phyloP scores from a whole-genome alignment of 2,797 vertebrate genomes.

The Esox masquinongy region DNA sequence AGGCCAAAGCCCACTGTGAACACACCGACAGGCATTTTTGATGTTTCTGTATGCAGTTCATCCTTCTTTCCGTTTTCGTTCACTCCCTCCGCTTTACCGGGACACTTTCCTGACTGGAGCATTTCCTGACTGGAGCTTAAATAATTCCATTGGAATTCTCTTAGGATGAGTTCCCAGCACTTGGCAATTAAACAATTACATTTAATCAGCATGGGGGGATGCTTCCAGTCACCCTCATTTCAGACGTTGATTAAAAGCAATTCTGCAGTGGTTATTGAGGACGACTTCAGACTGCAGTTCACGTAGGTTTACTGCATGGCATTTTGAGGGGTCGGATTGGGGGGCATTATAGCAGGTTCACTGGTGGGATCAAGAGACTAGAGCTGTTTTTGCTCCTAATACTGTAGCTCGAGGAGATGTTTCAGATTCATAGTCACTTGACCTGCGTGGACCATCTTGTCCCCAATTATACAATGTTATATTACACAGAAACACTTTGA shows the following conservation, averaged over 20 bases:
- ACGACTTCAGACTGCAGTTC: slow-evolving; percentile 69
- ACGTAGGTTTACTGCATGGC: slow-evolving; percentile 64
- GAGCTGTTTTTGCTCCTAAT: slow-evolving; percentile 60
- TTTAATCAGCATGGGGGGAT: slow-evolving; percentile 81
- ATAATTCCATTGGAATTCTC: slow-evolving; percentile 81
- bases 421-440: slow-evolving; percentile 35
- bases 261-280: slow-evolving; percentile 78
- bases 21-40: neutral
- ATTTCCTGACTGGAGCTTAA: slow-evolving; percentile 80
- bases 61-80: slow-evolving; percentile 40
- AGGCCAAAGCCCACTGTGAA: slow-evolving; percentile 49
- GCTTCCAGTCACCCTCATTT: slow-evolving; percentile 80
- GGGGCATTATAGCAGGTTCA: slow-evolving; percentile 68
- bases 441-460: slow-evolving; percentile 55
- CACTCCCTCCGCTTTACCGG: slow-evolving; percentile 57
- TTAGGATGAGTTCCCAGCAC: slow-evolving; percentile 78
- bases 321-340: slow-evolving; percentile 38
- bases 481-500: slow-evolving; percentile 71
- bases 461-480: slow-evolving; percentile 66
- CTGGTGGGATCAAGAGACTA: slow-evolving; percentile 40
- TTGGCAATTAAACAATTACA: slow-evolving; percentile 83
- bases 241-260: slow-evolving; percentile 81
- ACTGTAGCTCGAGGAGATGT: slow-evolving; percentile 57
- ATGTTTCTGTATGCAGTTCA: slow-evolving; percentile 54
- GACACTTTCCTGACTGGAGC: slow-evolving; percentile 39